Conservation (phyloP, 2,888 invertebrate genomes). For the Agonum fuliginosum region DNA sequence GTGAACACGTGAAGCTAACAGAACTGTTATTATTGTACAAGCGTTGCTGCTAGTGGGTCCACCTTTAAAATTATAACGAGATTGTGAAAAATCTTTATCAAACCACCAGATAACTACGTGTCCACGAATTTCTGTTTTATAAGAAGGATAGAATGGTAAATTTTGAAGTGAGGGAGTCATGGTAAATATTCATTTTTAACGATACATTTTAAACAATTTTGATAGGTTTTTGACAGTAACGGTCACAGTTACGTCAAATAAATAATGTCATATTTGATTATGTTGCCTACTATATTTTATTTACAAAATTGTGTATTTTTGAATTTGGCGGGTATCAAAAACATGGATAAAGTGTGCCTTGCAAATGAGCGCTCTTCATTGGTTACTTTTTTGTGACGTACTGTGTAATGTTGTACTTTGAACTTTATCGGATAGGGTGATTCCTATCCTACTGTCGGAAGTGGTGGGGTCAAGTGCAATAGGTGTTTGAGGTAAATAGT, state of each 20-base stretch:
- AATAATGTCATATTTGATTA: not conserved
- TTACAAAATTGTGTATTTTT: too few species aligned
- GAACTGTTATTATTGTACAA: conserved; percentile 78
- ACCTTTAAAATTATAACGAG: conserved; percentile 74
- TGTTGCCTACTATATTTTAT: too few species aligned
- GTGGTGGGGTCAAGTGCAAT: not conserved
- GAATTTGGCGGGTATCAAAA: too few species aligned
- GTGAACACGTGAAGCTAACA: conserved; percentile 74
- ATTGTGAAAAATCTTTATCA: conserved; percentile 77
- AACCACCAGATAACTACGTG: conserved; percentile 75
- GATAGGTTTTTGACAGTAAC: not conserved
- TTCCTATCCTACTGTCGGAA: too few species aligned
- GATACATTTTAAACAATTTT: conserved; percentile 36
- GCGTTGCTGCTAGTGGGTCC: conserved; percentile 75
- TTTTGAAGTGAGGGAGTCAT: conserved; percentile 55
- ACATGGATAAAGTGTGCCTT: too few species aligned
- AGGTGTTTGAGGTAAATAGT: not conserved
- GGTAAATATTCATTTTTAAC: not conserved
- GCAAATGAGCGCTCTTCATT: too few species aligned
- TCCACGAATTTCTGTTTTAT: conserved; percentile 68
- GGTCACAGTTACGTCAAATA: not conserved
- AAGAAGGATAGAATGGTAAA: conserved; percentile 71
- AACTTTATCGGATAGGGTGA: too few species aligned
- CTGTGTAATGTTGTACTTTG: too few species aligned
- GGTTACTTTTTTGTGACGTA: too few species aligned